Evolutionary conservation across 2,113 vertebrate genomes (phyloP), one percentile per base, ranked within the genome.

Genomic region (Arvicanthis niloticus): DNA sequence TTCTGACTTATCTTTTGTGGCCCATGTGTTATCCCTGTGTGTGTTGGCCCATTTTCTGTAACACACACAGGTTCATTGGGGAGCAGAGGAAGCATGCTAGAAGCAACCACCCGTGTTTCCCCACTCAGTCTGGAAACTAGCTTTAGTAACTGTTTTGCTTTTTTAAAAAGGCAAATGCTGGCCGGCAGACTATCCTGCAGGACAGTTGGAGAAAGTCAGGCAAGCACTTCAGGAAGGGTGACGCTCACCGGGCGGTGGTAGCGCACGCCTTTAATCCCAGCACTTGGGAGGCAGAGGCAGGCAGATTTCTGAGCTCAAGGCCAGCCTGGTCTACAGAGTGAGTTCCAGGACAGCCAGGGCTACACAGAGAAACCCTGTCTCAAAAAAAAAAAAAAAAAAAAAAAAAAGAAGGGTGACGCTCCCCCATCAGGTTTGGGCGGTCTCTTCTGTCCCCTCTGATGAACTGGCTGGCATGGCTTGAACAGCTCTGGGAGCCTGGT

Each of bases 161-260:
- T 81, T 45, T n/a, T 96, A 95, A 95, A 97, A 97, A 21, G 97
- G 94, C 76, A 94, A 92, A 29, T 42, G 11, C 45, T 97, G 93
- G 73, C 73, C 93, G 97, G 97, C 93, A 97, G 97, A 88, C 97
- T 93, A 96, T 96, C 65, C 85, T 95, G 97, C 97, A 82, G 34
- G 37, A 56, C 77, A 53, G 48, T 3, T 22, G 56, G 78, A 96
- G 80, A 88, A 75, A 0, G 0, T 94, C 77, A 92, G 34, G 0
- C 90, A 53, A 93, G 60, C 92, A 91, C 97, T 96, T 96, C 96
- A 95, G 87, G 96, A 0, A 5, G 94, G 95, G 97, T 93, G 97
- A 96, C 97, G 73, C 42, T 93, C 91, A n/a, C n/a, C n/a, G n/a
- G n/a, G n/a, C n/a, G n/a, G n/a, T n/a, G n/a, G n/a, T n/a, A n/a